Conservation (phyloP, 1,140 invertebrate species). For the Diuraphis noxia region DNA sequence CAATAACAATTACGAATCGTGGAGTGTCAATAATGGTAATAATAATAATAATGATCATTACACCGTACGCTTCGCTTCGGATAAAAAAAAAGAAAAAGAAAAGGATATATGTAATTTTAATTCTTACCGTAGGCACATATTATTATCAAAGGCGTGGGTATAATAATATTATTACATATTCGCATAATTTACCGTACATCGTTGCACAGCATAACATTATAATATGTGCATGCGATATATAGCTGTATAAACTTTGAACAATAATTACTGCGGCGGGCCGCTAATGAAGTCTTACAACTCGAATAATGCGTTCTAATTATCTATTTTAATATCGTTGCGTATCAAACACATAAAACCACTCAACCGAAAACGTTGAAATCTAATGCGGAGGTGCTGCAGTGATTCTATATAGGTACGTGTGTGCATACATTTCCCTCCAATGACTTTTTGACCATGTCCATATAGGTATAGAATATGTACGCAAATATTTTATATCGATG, state of each 20-base stretch:
- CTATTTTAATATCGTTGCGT: not conserved
- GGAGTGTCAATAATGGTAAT: no score
- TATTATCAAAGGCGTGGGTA: no score
- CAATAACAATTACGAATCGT: no score
- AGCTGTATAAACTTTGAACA: not conserved
- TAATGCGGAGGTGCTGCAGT: not conserved
- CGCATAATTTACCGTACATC: no score
- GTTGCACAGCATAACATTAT: not conserved
- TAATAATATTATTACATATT: no score
- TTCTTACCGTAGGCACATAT: no score
- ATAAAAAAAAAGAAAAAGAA: no score
- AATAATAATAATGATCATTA: no score
- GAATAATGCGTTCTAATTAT: conserved; percentile 13
- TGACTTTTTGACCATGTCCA: not conserved
- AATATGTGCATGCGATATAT: not conserved
- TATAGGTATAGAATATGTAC: not conserved
- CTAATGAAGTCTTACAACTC: conserved; percentile 28
- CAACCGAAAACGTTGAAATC: conserved; percentile 17
- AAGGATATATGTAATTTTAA: no score
- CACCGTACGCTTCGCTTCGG: no score
- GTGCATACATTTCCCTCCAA: not conserved
- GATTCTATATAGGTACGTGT: not conserved
- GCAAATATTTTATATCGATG: not conserved
- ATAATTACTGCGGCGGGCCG: not conserved
- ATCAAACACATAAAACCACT: conserved; percentile 29